phyloP scores from a whole-genome alignment of 2,113 vertebrate species.

The Brachionichthys hirsutus region DNA sequence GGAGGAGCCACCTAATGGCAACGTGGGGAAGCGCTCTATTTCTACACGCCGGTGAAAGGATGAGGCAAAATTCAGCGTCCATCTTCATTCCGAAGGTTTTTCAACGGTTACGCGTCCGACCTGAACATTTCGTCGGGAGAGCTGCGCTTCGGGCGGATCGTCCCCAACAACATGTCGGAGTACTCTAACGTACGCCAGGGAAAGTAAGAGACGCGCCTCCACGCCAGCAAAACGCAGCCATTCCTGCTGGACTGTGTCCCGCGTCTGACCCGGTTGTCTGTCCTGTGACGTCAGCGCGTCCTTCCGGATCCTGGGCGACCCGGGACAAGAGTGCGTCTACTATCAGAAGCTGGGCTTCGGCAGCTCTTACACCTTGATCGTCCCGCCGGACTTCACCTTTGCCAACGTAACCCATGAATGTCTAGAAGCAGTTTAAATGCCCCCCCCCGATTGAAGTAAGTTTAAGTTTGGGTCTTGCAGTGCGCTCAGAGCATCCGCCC shows the following conservation, averaged over 20 bases:
- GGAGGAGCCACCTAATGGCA: no score
- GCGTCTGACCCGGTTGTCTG: neutral
- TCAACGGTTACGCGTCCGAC: slow-evolving; percentile 16
- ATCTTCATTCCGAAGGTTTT: slow-evolving; percentile 54
- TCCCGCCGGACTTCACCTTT: slow-evolving; percentile 58
- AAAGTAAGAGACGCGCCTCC: slow-evolving; percentile 50
- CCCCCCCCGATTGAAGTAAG: no score
- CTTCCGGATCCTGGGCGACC: slow-evolving; percentile 8
- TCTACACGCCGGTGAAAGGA: no score
- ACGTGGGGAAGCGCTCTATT: no score
- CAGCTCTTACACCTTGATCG: slow-evolving; percentile 81
- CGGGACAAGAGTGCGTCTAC: slow-evolving; percentile 7
- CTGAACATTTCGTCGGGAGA: slow-evolving; percentile 44
- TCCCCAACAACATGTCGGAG: slow-evolving; percentile 36
- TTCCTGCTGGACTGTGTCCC: no score
- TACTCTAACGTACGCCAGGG: slow-evolving; percentile 43
- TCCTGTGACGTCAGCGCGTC: slow-evolving; percentile 37
- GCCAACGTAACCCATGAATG: slow-evolving; percentile 38
- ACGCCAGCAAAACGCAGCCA: neutral
- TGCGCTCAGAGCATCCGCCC: slow-evolving; percentile 36
- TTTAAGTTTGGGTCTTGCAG: no score
- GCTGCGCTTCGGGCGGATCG: accelerated
- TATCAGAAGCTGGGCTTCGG: slow-evolving; percentile 77
- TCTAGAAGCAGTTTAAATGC: neutral
- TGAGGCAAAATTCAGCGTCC: neutral